Percentiles rank a stretch among this genome's conserved stretches.
These are phyloP conservation scores for Furcula furcula DNA, from an alignment of 2,888 invertebrate species.

Conservation along the genomic window DNA sequence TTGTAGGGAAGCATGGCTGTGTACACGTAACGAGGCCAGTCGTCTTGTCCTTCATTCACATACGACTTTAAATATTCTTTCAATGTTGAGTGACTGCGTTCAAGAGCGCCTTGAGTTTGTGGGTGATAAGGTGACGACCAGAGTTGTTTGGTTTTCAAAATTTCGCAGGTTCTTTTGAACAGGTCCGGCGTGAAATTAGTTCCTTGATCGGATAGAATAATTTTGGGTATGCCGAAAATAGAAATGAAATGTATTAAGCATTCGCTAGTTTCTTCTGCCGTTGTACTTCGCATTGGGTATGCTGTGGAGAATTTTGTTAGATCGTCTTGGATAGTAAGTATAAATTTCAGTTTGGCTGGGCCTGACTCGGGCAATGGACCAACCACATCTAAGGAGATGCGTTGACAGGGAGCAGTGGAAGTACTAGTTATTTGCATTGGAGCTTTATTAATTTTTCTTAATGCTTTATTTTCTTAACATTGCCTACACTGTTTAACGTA, in stretches of 20 bases:
- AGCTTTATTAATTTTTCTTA: conserved; percentile 13
- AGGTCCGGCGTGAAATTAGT: too few relatives aligned
- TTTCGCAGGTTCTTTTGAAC: too few relatives aligned
- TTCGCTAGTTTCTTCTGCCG: too few relatives aligned
- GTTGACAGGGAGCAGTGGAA: conserved; percentile 19
- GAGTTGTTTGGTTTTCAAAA: too few relatives aligned
- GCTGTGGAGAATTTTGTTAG: not conserved
- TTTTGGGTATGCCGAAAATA: too few relatives aligned
- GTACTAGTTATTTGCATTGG: conserved; percentile 32
- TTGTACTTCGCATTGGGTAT: not conserved
- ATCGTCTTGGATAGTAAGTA: not conserved
- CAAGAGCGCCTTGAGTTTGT: conserved; percentile 25
- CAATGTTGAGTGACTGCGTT: conserved; percentile 28
- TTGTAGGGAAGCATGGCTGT: conserved; percentile 26
- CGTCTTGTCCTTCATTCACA: conserved; percentile 17
- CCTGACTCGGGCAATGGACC: conserved; percentile 25
- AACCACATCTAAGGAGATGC: conserved; percentile 21
- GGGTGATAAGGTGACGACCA: conserved; percentile 30
- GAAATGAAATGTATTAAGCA: too few relatives aligned
- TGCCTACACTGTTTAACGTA: conserved; percentile 18
- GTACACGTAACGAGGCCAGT: conserved; percentile 25
- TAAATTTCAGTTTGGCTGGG: conserved; percentile 3
- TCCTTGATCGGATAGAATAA: too few relatives aligned
- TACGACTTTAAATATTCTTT: conserved; percentile 28
- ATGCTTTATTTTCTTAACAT: conserved; percentile 25